Conservation (phyloP, 2,113 vertebrate species). For the Caranx ignobilis region DNA sequence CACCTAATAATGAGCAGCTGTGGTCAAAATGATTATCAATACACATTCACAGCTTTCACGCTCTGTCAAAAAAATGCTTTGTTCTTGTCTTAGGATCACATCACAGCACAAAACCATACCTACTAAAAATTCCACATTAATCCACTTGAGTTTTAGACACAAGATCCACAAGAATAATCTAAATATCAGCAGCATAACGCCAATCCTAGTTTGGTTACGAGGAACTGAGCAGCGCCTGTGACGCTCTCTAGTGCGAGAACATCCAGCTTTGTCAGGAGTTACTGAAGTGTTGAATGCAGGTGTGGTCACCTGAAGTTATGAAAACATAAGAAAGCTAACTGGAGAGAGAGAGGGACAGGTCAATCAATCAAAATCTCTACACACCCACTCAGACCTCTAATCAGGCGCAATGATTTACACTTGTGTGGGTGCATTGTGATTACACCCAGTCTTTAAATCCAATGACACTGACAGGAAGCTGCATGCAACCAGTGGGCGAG, state of each 20-base stretch:
- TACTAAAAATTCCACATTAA: neutral
- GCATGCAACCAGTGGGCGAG: neutral
- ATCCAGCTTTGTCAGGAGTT: neutral
- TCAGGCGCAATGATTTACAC: slow-evolving; percentile 34
- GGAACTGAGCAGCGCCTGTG: neutral
- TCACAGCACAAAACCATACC: neutral
- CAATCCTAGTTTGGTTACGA: neutral
- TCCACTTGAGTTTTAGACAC: neutral
- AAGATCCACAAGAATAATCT: neutral
- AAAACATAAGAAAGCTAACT: neutral
- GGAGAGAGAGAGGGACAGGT: neutral
- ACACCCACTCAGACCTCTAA: slow-evolving; percentile 25
- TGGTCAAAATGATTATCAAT: neutral
- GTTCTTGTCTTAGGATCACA: neutral
- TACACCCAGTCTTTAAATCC: neutral
- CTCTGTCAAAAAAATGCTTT: neutral
- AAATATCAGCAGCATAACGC: neutral
- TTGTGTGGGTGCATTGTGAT: neutral
- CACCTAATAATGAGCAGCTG: neutral
- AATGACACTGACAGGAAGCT: slow-evolving; percentile 3
- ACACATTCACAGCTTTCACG: neutral
- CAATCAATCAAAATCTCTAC: neutral
- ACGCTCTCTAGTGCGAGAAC: neutral
- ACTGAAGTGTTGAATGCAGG: neutral
- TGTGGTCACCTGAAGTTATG: no score